Percentiles rank a stretch among this genome's conserved stretches.
Conservation (phyloP, 2,797 vertebrate species). For the Hybognathus amarus region DNA sequence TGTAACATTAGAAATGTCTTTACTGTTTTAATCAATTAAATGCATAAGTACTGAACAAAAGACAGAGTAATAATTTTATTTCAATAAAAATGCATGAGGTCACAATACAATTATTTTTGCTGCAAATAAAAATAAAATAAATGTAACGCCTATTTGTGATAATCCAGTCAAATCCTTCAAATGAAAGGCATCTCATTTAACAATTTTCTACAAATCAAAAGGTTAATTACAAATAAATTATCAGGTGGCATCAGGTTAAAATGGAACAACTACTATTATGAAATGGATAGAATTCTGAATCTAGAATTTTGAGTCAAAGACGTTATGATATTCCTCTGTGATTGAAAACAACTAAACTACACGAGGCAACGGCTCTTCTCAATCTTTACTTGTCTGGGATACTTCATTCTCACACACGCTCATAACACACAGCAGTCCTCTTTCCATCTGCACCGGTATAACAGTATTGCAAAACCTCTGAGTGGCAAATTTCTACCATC, state of each 20-base stretch:
- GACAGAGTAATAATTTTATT: too few species aligned
- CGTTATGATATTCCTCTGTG: background rate
- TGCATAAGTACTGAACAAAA: background rate
- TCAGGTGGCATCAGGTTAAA: background rate
- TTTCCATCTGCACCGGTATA: background rate
- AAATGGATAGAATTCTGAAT: background rate
- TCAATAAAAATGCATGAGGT: background rate
- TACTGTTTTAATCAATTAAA: background rate
- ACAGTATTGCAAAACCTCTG: slow-evolving; percentile 12
- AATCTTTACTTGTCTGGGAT: background rate
- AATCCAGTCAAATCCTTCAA: background rate
- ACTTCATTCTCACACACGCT: background rate
- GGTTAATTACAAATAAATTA: background rate
- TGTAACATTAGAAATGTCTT: background rate
- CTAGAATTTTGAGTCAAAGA: background rate
- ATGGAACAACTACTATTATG: background rate
- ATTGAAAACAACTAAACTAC: background rate
- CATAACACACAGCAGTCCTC: background rate
- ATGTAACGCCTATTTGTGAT: background rate
- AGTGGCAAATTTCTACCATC: background rate
- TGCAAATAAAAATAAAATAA: background rate
- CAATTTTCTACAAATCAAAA: background rate
- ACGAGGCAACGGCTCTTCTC: background rate
- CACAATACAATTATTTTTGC: background rate
- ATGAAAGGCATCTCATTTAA: background rate